Percentiles rank a stretch among this genome's conserved stretches.
These are phyloP conservation scores for Pseudolycoriella hygida DNA, from an alignment of 2,888 invertebrate genomes.

Conservation along the genomic window DNA sequence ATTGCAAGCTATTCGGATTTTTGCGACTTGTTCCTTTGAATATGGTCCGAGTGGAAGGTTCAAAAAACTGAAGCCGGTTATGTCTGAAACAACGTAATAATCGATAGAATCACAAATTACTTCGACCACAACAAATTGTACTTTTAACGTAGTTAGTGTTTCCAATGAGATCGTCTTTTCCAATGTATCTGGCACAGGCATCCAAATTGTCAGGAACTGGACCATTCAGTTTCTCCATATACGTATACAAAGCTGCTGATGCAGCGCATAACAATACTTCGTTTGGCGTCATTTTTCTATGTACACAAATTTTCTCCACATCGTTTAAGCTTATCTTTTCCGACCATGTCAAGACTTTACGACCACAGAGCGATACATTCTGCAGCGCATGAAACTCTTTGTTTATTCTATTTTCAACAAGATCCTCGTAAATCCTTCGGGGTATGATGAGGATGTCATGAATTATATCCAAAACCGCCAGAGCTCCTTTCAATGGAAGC, in stretches of 20 bases:
- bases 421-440: slow-evolving; percentile 23
- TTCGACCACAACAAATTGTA: background rate
- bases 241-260: slow-evolving; percentile 22
- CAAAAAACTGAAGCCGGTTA: slow-evolving; percentile 26
- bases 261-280: slow-evolving; percentile 23
- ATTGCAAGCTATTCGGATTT: slow-evolving; percentile 21
- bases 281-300: slow-evolving; percentile 19
- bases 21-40: slow-evolving; percentile 14
- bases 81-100: slow-evolving; percentile 13
- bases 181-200: slow-evolving; percentile 23
- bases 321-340: slow-evolving; percentile 23
- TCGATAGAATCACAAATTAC: background rate
- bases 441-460: slow-evolving; percentile 15
- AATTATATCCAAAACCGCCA: background rate
- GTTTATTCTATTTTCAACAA: slow-evolving; percentile 20
- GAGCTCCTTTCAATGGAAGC: too few relatives aligned
- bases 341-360: slow-evolving; percentile 26
- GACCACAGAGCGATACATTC: slow-evolving; percentile 24
- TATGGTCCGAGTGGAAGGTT: slow-evolving; percentile 21
- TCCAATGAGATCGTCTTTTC: slow-evolving; percentile 24
- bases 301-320: slow-evolving; percentile 17
- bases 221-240: slow-evolving; percentile 15
- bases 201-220: slow-evolving; percentile 20
- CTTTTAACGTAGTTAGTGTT: slow-evolving; percentile 16
- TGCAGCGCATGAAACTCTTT: slow-evolving; percentile 22